A percentile compares a stretch with the other conserved stretches of the same genome.
phyloP scores from a whole-genome alignment of 2,113 vertebrate genomes.

The Hippolais icterina region DNA sequence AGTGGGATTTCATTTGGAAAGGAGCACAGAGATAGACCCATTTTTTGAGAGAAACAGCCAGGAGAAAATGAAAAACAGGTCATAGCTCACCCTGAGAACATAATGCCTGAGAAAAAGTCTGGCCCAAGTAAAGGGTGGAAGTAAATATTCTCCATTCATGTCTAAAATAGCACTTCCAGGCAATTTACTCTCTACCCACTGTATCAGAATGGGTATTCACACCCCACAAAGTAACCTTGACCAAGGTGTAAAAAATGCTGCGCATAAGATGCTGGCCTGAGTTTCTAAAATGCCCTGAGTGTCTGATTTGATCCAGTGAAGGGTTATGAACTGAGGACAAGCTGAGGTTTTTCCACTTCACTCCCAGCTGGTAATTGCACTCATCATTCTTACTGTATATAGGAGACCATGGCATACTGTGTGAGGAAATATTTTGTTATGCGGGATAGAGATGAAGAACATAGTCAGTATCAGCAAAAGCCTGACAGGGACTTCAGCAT shows the following conservation, averaged over 20 bases:
- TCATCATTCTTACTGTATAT: background rate
- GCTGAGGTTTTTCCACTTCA: background rate
- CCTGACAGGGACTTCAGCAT: background rate
- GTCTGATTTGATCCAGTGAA: background rate
- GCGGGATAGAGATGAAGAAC: background rate
- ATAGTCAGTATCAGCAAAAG: background rate
- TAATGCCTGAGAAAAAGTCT: background rate
- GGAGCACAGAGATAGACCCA: background rate
- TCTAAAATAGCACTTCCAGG: background rate
- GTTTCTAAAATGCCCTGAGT: background rate
- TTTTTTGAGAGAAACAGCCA: conserved; percentile 14
- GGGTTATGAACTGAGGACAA: conserved; percentile 5
- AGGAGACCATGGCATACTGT: background rate
- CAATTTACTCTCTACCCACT: background rate
- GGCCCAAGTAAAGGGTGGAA: background rate
- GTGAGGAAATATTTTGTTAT: background rate
- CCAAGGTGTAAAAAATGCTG: background rate
- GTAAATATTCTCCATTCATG: conserved; percentile 31
- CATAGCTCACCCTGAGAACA: conserved; percentile 7
- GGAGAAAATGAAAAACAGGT: conserved; percentile 14
- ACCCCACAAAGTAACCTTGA: conserved; percentile 17
- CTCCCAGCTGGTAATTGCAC: conserved; percentile 15
- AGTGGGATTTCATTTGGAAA: conserved; percentile 25
- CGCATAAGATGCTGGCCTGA: background rate
- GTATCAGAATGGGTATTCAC: background rate